Percentiles rank a stretch among this genome's conserved stretches.
These are phyloP conservation scores for Ginglymostoma cirratum DNA, from an alignment of 2,113 vertebrate genomes.

Conservation along the genomic window DNA sequence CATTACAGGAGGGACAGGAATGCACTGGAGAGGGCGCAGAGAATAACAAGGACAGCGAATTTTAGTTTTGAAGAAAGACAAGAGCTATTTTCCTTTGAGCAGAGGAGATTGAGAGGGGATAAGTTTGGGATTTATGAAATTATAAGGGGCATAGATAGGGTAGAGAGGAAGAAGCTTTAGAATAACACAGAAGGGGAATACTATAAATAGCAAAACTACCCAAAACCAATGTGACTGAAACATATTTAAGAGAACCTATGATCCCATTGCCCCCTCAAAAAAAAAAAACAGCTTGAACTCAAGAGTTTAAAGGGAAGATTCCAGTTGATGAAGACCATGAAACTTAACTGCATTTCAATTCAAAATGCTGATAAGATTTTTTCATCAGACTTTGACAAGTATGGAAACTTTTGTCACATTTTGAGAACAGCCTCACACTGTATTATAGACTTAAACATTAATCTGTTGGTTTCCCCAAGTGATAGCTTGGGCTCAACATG, in stretches of 20 bases:
- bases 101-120: no score
- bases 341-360: not conserved
- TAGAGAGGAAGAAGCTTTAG: no score
- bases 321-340: not conserved
- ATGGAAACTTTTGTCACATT: not conserved
- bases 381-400: not conserved
- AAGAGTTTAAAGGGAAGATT: not conserved
- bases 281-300: no score
- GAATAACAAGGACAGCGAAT: no score
- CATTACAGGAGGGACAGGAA: no score
- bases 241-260: not conserved
- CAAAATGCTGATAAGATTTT: not conserved
- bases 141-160: no score
- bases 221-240: not conserved
- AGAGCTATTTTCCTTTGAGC: no score
- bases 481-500: not conserved
- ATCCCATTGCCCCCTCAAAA: no score
- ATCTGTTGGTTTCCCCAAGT: not conserved
- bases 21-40: no score
- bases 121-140: no score
- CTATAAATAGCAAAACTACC: not conserved
- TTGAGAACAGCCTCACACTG: not conserved
- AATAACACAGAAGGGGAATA: no score
- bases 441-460: not conserved
- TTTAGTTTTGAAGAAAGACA: no score